Conservation (phyloP, 2,797 vertebrate genomes). For the Dendrocincla fuliginosa region DNA sequence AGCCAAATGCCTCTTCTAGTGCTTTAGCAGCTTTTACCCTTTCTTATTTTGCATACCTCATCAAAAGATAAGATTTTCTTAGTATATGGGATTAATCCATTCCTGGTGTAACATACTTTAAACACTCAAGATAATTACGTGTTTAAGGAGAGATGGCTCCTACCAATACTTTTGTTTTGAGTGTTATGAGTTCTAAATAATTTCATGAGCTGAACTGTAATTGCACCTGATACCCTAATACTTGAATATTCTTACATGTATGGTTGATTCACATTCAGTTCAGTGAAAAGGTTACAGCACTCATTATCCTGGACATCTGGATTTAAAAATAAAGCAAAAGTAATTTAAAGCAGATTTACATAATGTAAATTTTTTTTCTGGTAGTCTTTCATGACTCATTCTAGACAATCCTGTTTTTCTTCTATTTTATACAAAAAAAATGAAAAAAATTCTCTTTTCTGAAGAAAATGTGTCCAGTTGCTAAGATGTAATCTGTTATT, state of each 20-base stretch:
- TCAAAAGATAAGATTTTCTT: background rate
- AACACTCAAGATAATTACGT: background rate
- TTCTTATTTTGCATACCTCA: background rate
- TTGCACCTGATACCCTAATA: background rate
- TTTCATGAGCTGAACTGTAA: background rate
- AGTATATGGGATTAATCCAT: background rate
- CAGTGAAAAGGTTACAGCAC: background rate
- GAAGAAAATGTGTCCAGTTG: background rate
- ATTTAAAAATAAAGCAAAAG: background rate
- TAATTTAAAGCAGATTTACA: background rate
- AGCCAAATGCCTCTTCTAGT: background rate
- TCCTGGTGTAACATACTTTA: background rate
- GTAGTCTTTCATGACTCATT: background rate
- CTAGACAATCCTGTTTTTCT: background rate
- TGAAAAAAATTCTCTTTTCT: background rate
- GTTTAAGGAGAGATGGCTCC: background rate
- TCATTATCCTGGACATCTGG: background rate
- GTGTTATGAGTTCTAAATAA: background rate
- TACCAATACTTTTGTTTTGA: background rate
- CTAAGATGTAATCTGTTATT: background rate
- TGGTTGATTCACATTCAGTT: background rate
- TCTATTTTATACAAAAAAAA: background rate
- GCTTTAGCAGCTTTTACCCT: background rate
- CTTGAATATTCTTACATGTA: background rate
- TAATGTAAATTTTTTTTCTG: background rate